Conservation (phyloP, 2,888 invertebrate species). For the Agapostemon virescens region DNA sequence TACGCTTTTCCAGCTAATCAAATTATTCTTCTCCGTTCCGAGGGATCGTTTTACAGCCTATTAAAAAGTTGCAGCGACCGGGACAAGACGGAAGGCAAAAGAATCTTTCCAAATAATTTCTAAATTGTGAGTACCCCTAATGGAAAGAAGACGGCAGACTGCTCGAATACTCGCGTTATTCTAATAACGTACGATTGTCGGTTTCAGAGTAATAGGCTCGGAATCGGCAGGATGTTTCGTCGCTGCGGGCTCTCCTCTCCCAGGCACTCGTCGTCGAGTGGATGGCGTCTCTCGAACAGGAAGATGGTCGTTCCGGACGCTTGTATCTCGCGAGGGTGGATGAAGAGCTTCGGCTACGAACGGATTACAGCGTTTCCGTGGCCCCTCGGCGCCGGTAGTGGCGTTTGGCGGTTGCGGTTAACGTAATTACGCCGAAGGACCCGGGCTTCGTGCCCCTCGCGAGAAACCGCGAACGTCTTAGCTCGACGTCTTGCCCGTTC, state of each 20-base stretch:
- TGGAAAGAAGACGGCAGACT: no score
- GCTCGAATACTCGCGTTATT: no score
- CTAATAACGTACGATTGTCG: no score
- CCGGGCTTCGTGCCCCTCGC: slow-evolving; percentile 68
- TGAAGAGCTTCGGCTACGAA: slow-evolving; percentile 54
- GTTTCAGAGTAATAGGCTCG: no score
- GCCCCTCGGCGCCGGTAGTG: slow-evolving; percentile 68
- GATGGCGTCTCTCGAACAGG: slow-evolving; percentile 33
- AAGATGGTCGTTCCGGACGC: slow-evolving; percentile 33
- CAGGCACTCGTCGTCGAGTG: slow-evolving; percentile 25
- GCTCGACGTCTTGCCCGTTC: slow-evolving; percentile 63
- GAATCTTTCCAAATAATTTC: no score
- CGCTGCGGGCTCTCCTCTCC: slow-evolving; percentile 9
- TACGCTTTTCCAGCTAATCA: no score
- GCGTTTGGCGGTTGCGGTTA: slow-evolving; percentile 78
- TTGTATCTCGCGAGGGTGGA: slow-evolving; percentile 50
- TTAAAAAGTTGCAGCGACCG: no score
- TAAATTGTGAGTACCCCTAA: no score
- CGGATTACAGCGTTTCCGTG: slow-evolving; percentile 69
- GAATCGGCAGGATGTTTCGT: background rate
- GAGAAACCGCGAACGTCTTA: slow-evolving; percentile 80
- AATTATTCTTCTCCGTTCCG: no score
- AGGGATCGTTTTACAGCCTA: no score
- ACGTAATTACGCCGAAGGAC: slow-evolving; percentile 79
- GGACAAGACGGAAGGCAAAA: no score